Conservation (phyloP, 2,888 invertebrate genomes). For the Trachelus iudaicus region DNA sequence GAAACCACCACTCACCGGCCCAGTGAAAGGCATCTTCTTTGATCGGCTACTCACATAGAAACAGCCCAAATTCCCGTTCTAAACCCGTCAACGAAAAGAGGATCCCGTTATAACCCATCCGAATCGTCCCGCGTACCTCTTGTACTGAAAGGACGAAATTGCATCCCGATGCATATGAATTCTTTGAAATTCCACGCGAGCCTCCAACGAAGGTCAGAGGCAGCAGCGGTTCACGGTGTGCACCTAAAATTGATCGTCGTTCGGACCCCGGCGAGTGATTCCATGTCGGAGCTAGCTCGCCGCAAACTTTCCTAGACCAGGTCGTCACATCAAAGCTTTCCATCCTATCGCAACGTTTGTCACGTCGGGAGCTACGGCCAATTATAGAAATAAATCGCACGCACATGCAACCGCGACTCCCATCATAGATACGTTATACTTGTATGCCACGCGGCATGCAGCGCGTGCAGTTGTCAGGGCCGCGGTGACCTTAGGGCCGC, state of each 20-base stretch:
- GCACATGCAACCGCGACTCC: not conserved
- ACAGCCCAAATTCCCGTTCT: not conserved
- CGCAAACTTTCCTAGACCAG: conserved; percentile 14
- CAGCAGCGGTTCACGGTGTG: too few relatives aligned
- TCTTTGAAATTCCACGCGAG: not conserved
- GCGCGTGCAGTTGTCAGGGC: conserved; percentile 68
- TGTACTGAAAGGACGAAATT: not conserved
- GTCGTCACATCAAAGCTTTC: not conserved
- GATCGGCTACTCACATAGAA: not conserved
- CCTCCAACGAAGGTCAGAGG: too few relatives aligned
- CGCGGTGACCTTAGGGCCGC: conserved; percentile 69
- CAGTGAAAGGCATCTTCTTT: not conserved
- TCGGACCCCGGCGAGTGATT: too few relatives aligned
- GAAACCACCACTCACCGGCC: not conserved
- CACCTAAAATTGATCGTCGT: too few relatives aligned
- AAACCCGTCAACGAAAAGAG: not conserved
- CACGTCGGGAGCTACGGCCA: not conserved
- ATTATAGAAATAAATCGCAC: conserved; percentile 12
- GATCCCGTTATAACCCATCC: not conserved
- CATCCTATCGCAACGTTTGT: not conserved
- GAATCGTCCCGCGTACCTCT: not conserved
- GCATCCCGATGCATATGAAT: not conserved
- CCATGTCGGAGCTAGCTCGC: too few relatives aligned
- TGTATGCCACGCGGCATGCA: conserved; percentile 43
- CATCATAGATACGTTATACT: conserved; percentile 43